phyloP scores from a whole-genome alignment of 2,113 vertebrate species.

The Phrynocephalus versicolor region DNA sequence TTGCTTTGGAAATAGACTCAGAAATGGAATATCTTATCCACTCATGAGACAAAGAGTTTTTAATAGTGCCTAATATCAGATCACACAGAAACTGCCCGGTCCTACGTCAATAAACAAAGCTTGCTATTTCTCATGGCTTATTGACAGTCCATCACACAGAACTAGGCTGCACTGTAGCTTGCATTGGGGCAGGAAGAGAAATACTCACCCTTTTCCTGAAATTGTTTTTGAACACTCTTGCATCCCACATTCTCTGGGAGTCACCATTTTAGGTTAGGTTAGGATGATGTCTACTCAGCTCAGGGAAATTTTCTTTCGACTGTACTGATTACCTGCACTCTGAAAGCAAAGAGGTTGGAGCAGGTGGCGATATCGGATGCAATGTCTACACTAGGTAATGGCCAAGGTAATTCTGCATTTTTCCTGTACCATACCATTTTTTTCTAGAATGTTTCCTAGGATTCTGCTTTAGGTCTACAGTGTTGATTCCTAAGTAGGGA shows the following conservation, averaged over 20 bases:
- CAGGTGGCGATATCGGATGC: not conserved
- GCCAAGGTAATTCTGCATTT: not conserved
- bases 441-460: not conserved
- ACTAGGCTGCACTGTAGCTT: not conserved
- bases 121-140: not conserved
- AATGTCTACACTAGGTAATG: not conserved
- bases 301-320: no score
- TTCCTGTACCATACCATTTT: no score
- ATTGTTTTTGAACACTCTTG: not conserved
- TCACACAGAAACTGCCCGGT: not conserved
- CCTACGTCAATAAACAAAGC: no score
- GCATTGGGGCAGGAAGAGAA: not conserved
- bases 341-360: not conserved
- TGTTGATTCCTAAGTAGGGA: not conserved
- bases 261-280: no score
- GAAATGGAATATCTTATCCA: not conserved
- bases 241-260: not conserved
- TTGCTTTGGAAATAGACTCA: not conserved
- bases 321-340: not conserved
- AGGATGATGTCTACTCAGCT: not conserved
- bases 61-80: no score
- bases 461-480: not conserved
- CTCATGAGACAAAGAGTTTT: not conserved
- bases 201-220: not conserved
- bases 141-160: not conserved